Percentiles rank a stretch among this genome's conserved stretches.
Evolutionary conservation across 2,888 invertebrate species (phyloP).

Genomic region (Trachelus iudaicus): DNA sequence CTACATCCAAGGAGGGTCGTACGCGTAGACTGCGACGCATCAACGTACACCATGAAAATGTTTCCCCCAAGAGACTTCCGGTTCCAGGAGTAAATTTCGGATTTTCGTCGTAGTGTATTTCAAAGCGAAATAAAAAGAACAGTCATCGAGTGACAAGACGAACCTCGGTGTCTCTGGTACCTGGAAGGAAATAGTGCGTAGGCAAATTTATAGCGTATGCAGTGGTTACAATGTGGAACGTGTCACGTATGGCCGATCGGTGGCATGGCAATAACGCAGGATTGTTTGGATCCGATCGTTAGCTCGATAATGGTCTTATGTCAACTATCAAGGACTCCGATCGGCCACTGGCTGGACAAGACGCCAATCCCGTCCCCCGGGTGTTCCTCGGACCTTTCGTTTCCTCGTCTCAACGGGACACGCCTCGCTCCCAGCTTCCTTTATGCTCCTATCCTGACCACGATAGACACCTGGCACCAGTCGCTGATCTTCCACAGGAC

Average conservation of each 20-base stretch:
- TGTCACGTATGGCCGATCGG: neutral
- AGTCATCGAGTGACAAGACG: neutral
- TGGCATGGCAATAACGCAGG: neutral
- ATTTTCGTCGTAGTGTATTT: neutral
- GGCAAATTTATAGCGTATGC: neutral
- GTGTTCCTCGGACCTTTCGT: neutral
- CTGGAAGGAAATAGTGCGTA: neutral
- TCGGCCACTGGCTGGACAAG: neutral
- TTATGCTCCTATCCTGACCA: neutral
- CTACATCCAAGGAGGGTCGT: neutral
- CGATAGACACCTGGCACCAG: neutral
- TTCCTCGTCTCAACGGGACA: neutral
- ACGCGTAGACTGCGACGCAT: neutral
- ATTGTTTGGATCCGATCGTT: slow-evolving; percentile 3
- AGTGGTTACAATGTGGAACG: neutral
- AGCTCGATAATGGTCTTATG: neutral
- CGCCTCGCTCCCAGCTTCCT: neutral
- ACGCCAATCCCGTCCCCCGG: neutral
- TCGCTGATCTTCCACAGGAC: neutral
- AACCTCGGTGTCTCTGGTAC: neutral
- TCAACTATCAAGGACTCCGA: slow-evolving; percentile 3
- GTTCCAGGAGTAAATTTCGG: neutral
- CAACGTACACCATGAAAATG: neutral
- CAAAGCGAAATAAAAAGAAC: neutral
- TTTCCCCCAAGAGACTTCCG: neutral